phyloP scores from a whole-genome alignment of 2,797 vertebrate species.

The Eleutherodactylus coqui region DNA sequence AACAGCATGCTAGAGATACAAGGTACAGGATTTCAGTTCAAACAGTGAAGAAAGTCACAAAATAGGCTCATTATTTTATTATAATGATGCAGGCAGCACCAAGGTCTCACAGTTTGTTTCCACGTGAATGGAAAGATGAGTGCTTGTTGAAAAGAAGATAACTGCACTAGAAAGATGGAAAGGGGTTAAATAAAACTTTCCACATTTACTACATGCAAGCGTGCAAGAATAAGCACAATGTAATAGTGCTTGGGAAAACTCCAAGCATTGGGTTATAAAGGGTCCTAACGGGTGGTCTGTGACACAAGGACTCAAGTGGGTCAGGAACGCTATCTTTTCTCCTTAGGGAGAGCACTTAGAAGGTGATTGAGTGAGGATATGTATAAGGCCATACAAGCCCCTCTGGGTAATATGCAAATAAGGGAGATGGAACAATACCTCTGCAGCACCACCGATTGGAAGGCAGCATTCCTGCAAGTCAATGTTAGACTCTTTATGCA shows the following conservation, averaged over 20 bases:
- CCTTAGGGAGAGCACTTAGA: too few relatives aligned
- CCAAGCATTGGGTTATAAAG: too few relatives aligned
- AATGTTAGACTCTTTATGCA: too few relatives aligned
- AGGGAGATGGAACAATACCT: too few relatives aligned
- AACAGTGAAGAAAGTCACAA: neutral
- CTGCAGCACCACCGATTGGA: too few relatives aligned
- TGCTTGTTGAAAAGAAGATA: neutral
- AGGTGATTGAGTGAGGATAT: too few relatives aligned
- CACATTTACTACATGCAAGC: neutral
- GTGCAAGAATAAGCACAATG: neutral
- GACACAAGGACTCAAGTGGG: too few relatives aligned
- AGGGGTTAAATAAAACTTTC: neutral
- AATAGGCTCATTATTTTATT: slow-evolving; percentile 14
- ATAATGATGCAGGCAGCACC: slow-evolving; percentile 14
- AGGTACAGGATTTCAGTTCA: neutral
- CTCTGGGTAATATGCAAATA: too few relatives aligned
- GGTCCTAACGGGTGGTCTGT: too few relatives aligned
- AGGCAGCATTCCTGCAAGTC: too few relatives aligned
- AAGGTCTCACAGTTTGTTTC: neutral
- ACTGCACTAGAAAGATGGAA: neutral
- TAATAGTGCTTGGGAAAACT: neutral
- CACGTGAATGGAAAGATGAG: neutral
- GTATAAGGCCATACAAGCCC: too few relatives aligned
- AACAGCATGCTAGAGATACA: neutral
- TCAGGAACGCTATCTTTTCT: too few relatives aligned